Evolutionary conservation across 2,797 vertebrate species (phyloP).

Genomic region (Peromyscus attwateri): DNA sequence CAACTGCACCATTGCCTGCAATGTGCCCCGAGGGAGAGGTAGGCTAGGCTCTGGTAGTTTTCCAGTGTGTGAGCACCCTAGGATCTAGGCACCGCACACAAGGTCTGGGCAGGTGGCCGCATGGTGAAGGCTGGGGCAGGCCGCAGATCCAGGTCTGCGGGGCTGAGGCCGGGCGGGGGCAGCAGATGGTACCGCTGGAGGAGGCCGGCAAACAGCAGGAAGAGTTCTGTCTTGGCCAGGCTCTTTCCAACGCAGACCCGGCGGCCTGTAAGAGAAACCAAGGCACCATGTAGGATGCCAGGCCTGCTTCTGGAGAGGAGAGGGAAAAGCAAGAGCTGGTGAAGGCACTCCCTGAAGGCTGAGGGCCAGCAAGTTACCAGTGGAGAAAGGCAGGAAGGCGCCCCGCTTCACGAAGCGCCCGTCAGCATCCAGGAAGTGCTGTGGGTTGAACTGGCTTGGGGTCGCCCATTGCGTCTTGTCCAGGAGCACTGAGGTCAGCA

Average conservation of each 20-base stretch:
- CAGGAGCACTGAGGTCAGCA: slow-evolving; percentile 88
- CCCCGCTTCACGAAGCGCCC: slow-evolving; percentile 88
- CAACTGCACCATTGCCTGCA: background rate
- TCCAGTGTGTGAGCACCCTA: background rate
- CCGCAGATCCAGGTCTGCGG: slow-evolving; percentile 81
- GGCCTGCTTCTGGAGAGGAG: background rate
- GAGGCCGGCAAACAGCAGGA: slow-evolving; percentile 87
- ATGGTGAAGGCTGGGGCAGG: slow-evolving; percentile 87
- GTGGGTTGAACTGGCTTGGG: slow-evolving; percentile 88
- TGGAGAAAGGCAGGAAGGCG: slow-evolving; percentile 89
- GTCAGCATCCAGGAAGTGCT: slow-evolving; percentile 87
- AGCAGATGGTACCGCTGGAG: slow-evolving; percentile 87
- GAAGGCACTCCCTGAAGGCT: background rate
- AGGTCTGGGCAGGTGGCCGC: slow-evolving; percentile 84
- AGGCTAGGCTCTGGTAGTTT: background rate
- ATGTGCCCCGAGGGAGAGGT: background rate
- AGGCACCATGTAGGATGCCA: background rate
- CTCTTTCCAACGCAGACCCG: slow-evolving; percentile 88
- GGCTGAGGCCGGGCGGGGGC: slow-evolving; percentile 81
- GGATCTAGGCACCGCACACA: slow-evolving; percentile 79
- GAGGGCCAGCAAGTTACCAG: slow-evolving; percentile 82
- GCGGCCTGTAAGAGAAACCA: slow-evolving; percentile 80
- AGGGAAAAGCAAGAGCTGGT: too few species aligned
- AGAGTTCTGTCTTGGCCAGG: slow-evolving; percentile 88
- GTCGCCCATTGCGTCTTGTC: slow-evolving; percentile 89